Percentiles rank a stretch among this genome's conserved stretches.
These are phyloP conservation scores for Pocillopora meandrina DNA, from an alignment of 92 coral and sea anemone genomes.

Conservation along the genomic window DNA sequence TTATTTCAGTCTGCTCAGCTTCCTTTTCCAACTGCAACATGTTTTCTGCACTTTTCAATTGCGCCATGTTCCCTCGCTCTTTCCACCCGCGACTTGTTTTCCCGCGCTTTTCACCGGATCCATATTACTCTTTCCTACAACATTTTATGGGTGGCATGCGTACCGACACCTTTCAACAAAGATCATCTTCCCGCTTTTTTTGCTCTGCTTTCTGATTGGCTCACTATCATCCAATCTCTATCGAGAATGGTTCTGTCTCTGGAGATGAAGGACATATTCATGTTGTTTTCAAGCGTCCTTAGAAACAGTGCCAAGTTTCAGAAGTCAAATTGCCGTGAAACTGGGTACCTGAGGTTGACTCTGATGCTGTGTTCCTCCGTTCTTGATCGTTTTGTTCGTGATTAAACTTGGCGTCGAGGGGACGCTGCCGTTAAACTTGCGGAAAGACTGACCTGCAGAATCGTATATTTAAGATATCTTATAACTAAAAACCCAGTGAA, in stretches of 20 bases:
- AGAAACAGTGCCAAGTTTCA: neutral
- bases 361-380: neutral
- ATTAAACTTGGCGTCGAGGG: conserved; percentile 15
- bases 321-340: conserved; percentile 23
- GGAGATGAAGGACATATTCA: no score
- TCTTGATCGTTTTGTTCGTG: conserved; percentile 1
- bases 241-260: no score
- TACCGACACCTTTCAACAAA: no score
- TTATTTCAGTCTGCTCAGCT: no score
- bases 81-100: neutral
- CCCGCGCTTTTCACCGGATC: neutral
- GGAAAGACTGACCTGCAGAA: conserved; percentile 8
- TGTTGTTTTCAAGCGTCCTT: no score
- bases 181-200: neutral
- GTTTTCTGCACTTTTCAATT: no score
- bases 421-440: neutral
- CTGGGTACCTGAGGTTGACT: neutral
- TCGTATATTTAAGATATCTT: neutral
- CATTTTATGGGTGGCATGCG: no score
- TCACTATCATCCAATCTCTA: neutral
- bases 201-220: neutral
- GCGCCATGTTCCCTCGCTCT: no score
- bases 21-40: no score
- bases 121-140: neutral
- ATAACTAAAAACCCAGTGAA: neutral